These are phyloP conservation scores for Marcusenius ussheri DNA, from an alignment of 2,113 vertebrate species.

Conservation along the genomic window DNA sequence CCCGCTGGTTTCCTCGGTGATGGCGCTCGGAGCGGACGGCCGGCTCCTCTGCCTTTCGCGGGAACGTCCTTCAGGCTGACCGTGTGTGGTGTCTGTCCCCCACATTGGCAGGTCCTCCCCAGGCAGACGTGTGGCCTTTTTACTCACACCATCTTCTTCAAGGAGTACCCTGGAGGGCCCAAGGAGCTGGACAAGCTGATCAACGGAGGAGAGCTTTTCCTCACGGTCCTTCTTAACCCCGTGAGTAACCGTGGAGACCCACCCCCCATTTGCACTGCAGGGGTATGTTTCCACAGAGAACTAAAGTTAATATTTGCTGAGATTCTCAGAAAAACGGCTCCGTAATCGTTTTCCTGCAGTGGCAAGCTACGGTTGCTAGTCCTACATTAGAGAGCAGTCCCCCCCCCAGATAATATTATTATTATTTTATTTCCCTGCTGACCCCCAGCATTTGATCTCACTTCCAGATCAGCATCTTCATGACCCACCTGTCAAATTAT, in stretches of 20 bases:
- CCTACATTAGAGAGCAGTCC: not conserved
- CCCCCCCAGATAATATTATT: not conserved
- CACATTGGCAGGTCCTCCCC: conserved; percentile 74
- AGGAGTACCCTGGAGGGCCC: conserved; percentile 87
- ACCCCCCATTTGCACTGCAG: not conserved
- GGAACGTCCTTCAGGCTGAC: not conserved
- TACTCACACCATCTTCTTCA: conserved; percentile 98
- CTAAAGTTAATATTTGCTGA: not conserved
- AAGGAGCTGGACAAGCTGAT: conserved; percentile 95
- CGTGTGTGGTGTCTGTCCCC: not conserved
- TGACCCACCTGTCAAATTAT: conserved; percentile 96
- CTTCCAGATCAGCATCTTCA: conserved; percentile 92
- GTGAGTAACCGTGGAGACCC: conserved; percentile 61
- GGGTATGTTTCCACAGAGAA: not conserved
- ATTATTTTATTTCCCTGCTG: not conserved
- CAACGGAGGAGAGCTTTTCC: conserved; percentile 92
- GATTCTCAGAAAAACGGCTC: not conserved
- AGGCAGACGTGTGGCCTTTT: conserved; percentile 94
- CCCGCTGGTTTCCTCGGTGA: not conserved
- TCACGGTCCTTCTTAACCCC: conserved; percentile 88
- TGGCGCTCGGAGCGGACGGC: not conserved
- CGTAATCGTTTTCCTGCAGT: not conserved
- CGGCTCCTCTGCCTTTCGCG: not conserved
- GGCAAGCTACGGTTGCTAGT: not conserved
- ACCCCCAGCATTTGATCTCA: not conserved